Base-by-base conservation (phyloP, 2,888 invertebrate species). In the Adelognathus sp. region DNA sequence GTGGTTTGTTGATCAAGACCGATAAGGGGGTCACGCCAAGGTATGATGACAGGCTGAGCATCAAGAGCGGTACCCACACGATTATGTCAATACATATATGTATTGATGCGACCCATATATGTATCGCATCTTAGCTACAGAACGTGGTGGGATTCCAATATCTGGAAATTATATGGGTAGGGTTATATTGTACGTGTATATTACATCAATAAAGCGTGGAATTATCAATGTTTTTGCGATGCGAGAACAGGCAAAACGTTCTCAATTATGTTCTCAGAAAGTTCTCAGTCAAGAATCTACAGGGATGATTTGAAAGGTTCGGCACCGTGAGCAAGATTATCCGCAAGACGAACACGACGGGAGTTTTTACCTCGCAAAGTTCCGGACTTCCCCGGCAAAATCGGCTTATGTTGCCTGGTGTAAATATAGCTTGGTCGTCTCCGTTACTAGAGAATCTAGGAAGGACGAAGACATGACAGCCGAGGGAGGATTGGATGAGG, bases 321-420 rank as follows among this genome's bases (percentile, higher is more conserved):
- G 39, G 50, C 61, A 56, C 50, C n/a, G 41, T 31, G 61, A 29
- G 9, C 46, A 16, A 58, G 66, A 73, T 73, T 29, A 73, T 69
- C 63, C 54, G 39, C 52, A 58, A 56, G 24, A 63, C 39, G 63
- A 69, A 58, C 61, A 50, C 16, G 61, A 61, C 61, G 61, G 39
- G 41, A 24, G 31, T 33, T 66, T 50, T 7, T 27, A 46, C 60
- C 24, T 61, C 52, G 36, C 52, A 56, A 18, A 29, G 14, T 52
- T 61, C 21, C 33, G 11, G 21, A 64, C 69, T 64, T 64, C 18
- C 39, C 33, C 31, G 33, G 21, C 39, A 66, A 79, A 81, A 79
- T 81, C 79, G 75, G 81, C 82, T 82, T 82, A 82, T 73, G 74
- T 75, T 52, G 67, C 63, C 67, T 54, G 46, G 66, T 76, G 73